Conservation (phyloP, 2,797 vertebrate species). For the Ispidina picta region DNA sequence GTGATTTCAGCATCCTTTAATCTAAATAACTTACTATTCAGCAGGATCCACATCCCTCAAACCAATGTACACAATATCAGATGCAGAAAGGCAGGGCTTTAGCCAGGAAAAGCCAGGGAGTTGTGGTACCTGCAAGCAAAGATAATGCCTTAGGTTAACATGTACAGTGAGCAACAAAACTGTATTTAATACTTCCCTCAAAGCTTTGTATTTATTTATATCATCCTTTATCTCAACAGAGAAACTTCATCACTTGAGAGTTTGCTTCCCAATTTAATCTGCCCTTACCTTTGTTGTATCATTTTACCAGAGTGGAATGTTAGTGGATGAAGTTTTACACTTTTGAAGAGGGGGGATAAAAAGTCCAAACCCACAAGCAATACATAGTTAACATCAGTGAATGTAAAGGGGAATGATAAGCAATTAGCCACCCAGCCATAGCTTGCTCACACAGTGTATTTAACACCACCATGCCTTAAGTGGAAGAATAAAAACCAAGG, state of each 20-base stretch:
- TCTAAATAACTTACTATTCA: slow-evolving; percentile 87
- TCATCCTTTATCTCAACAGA: not conserved
- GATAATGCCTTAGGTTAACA: not conserved
- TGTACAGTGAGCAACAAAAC: not conserved
- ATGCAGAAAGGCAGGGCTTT: slow-evolving; percentile 89
- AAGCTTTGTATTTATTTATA: not conserved
- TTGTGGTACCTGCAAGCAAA: slow-evolving; percentile 83
- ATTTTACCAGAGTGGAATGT: not conserved
- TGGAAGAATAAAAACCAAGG: not conserved
- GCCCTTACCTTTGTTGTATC: not conserved
- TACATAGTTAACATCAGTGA: not conserved
- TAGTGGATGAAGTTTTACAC: not conserved
- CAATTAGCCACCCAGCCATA: not conserved
- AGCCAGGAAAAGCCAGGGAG: slow-evolving; percentile 96
- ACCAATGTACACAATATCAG: slow-evolving; percentile 93
- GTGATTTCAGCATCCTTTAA: not conserved
- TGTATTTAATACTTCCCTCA: not conserved
- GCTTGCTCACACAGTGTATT: not conserved
- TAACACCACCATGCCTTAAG: not conserved
- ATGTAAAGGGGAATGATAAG: not conserved
- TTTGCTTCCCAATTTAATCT: not conserved
- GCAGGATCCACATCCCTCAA: slow-evolving; percentile 94
- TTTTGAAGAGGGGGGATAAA: not conserved
- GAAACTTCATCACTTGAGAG: not conserved
- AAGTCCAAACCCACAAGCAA: not conserved